Evolutionary conservation across 2,113 vertebrate species (phyloP), one percentile per base, ranked within the genome.

Genomic region (Thomomys bottae): DNA sequence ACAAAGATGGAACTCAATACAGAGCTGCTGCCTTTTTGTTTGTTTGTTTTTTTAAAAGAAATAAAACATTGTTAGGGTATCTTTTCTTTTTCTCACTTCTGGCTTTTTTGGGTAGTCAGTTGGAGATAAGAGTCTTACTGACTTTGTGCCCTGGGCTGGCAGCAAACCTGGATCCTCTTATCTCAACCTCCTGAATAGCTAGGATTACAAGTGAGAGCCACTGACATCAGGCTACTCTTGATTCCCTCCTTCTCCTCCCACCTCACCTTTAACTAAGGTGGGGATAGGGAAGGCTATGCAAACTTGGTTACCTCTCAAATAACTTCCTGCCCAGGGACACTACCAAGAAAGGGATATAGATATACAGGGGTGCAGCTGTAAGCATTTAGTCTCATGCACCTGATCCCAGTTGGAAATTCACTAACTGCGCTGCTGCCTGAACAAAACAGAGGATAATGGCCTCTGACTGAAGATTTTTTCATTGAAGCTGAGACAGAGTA

Each of bases 401-500:
- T 93, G 90, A 88, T 87, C 54, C 76, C 86, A 73, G 84, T 3
- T 90, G 88, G 92, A 93, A 95, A 95, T 82, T 93, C 90, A 93
- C 96, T 93, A 68, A 57, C 83, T 88, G 61, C 75, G 84, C 42
- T 38, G 11, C 93, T 88, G 88, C 72, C 77, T 45, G 92, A 92
- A 95, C 86, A 93, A 84, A 87, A 89, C 92, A 90, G 92, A 95
- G 86, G 75, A 78, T 66, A 88, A 93, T 54, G 38, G 93, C 76
- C 63, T 92, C 90, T 96, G 88, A 88, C 93, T 93, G 86, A 86
- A 90, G 94, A 90, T 84, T 95, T 93, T 85, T 89, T 87, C 87
- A 89, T 40, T 67, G 90, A 92, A 78, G 90, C 86, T n/a, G 90
- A 93, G 92, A 76, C 70, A n/a, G 68, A 95, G 94, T 45, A 81